Percentiles rank a stretch among this genome's conserved stretches.
These are phyloP conservation scores for Phaedon cochleariae DNA, from an alignment of 2,888 invertebrate species.

Conservation along the genomic window DNA sequence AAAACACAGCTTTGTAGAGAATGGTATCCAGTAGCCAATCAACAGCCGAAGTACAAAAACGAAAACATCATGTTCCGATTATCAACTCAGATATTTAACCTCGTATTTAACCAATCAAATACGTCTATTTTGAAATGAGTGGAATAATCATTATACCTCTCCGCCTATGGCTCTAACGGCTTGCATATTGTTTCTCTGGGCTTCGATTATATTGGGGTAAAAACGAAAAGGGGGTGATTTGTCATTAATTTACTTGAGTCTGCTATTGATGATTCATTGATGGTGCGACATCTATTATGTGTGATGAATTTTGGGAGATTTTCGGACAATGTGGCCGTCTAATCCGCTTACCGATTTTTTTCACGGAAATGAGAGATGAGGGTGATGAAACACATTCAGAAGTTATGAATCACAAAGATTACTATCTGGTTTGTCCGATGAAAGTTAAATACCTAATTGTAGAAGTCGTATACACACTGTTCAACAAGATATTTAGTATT, in stretches of 20 bases:
- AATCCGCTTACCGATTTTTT: background rate
- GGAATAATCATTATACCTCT: too few relatives aligned
- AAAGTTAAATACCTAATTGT: too few relatives aligned
- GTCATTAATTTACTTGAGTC: constrained; percentile 42
- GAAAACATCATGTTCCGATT: too few relatives aligned
- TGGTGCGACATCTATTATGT: constrained; percentile 37
- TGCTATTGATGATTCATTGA: constrained; percentile 42
- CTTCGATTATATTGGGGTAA: constrained; percentile 45
- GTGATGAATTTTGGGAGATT: constrained; percentile 31
- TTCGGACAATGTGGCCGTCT: background rate
- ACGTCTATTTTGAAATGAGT: too few relatives aligned
- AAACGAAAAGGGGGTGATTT: constrained; percentile 45
- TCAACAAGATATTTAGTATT: too few relatives aligned
- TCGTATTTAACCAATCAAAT: too few relatives aligned
- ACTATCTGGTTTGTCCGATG: background rate
- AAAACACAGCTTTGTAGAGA: too few relatives aligned
- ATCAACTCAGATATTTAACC: too few relatives aligned
- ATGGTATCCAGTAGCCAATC: too few relatives aligned
- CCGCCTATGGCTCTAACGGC: constrained; percentile 32
- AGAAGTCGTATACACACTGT: too few relatives aligned
- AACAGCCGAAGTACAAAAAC: too few relatives aligned
- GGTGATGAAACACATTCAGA: background rate
- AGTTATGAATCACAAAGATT: background rate
- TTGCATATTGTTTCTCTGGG: constrained; percentile 47
- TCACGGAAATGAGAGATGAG: background rate